Base-by-base conservation (phyloP, 2,888 invertebrate genomes). In the Ochropleura leucogaster region DNA sequence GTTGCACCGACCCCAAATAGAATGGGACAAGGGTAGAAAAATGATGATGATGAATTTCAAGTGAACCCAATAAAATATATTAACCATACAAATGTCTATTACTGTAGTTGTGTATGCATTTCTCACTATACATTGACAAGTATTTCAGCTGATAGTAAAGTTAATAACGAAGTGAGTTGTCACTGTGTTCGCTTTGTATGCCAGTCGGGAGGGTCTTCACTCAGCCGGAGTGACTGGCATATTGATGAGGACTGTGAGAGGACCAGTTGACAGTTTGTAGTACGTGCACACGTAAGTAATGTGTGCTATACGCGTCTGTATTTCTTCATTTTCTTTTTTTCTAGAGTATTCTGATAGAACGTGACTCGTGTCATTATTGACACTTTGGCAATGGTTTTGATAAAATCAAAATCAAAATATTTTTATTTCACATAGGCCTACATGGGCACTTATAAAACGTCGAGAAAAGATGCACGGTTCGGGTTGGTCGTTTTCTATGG, bases 161-260 rank as follows among this genome's bases (percentile, higher is more conserved):
- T 68, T 71, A 78, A 68, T 76, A 76, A 64, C 64, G 57, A 70
- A 82, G 72, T 69, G 68, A 82, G 70, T 68, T 40, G 80, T 76
- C 83, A 82, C 49, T 79, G 64, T 40, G 69, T 44, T 68, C 40
- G 55, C 67, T 82, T 82, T 70, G 83, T 80, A 76, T 83, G 82
- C 76, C 59, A 57, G 6, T 60, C 55, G 44, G 57, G 55, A 53
- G 20, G 62, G 70, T 44, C 70, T 68, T 79, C 80, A 83, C 59
- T 78, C 63, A 74, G 42, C 14, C 42, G 71, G 20, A 57, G 79
- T 80, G 80, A 72, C 69, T 82, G 80, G 80, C 82, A 82, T 82
- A 70, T 72, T 72, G 80, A 83, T 82, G 80, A 75, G 83, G 44
- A 44, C 18, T 53, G 18, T 51, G 51, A 64, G 53, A 46, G 55